Conservation (phyloP, 2,113 vertebrate species). For the Ascaphus truei region DNA sequence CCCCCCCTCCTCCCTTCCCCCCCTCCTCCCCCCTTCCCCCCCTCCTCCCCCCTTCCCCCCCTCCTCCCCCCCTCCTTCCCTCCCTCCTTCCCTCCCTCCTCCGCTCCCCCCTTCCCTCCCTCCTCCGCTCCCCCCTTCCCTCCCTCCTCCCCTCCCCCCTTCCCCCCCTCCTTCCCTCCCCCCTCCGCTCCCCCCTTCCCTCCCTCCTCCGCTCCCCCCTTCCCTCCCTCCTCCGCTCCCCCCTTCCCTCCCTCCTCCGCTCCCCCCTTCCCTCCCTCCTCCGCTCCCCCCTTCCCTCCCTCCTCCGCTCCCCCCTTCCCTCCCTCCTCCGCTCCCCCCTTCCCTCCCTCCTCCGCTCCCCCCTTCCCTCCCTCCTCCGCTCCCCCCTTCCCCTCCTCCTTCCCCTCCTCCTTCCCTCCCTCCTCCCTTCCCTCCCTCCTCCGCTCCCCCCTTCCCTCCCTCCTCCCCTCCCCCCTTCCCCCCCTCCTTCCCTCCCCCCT, state of each 20-base stretch:
- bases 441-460: neutral
- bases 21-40: neutral
- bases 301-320: neutral
- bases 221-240: neutral
- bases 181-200: neutral
- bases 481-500: neutral
- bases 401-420: neutral
- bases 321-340: neutral
- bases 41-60: rapidly evolving
- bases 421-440: neutral
- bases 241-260: neutral
- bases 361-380: neutral
- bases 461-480: neutral
- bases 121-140: neutral
- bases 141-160: neutral
- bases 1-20: neutral
- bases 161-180: neutral
- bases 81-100: neutral
- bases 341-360: neutral
- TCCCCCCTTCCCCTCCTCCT: neutral
- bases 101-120: neutral
- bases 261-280: neutral
- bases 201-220: neutral
- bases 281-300: neutral
- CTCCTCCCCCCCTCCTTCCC: neutral